Evolutionary conservation across 2,888 invertebrate species (phyloP), one percentile per base, ranked within the genome.

Genomic region (Acanthosepion pharaonis): DNA sequence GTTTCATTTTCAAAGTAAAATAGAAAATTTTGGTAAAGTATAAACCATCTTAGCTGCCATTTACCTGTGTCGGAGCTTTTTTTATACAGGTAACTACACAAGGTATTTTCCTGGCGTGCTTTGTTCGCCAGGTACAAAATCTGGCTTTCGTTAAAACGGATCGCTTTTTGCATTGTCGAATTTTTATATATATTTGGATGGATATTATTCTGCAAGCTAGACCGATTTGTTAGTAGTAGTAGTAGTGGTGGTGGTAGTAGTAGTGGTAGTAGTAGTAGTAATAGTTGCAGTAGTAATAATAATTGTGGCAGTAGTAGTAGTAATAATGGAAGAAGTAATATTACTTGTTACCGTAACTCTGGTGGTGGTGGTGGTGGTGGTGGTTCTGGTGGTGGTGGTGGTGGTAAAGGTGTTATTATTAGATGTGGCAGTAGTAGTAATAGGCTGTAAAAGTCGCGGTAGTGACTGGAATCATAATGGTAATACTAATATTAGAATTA

Each of bases 1-100:
- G 98, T 98, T 97, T 99, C 99, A 94, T 98, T 98, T 97, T 99
- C 99, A 97, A 98, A 99, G 98, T 99, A 99, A 97, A 99, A 99
- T 96, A 99, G 98, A 96, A 99, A 97, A 97, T 99, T 99, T 98
- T 99, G 98, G 91, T 98, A 98, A 95, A 97, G 97, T 94, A 97
- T 97, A 96, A 97, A 97, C 97, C 97, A 98, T 42, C 97, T 96
- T 92, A 97, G 97, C 97, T 99, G 99, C 99, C 99, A 99, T 97
- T 99, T 99, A 95, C 98, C 98, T 96, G 98, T 98, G 97, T 99
- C 99, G 0, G 98, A 98, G 94, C 98, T 98, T 96, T 98, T 98
- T 97, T 99, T 99, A 98, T 98, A 98, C 95, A 99, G 98, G 97
- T 98, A 98, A 94, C 99, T 99, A 94, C 98, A 98, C 98, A 98